Conservation (phyloP, 2,797 vertebrate species). For the Gadopsis bispinosus region DNA sequence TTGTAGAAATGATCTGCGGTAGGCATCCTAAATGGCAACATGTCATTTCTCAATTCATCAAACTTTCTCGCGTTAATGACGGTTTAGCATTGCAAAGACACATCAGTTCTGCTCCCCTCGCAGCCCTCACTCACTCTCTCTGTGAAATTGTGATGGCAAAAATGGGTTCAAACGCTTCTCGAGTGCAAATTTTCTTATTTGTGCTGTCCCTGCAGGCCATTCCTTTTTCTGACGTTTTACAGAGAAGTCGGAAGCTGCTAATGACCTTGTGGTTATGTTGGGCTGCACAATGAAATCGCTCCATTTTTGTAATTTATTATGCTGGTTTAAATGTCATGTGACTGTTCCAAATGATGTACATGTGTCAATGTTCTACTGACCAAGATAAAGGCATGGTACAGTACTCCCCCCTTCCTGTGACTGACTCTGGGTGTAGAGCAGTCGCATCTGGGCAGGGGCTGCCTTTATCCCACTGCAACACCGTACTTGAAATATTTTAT, state of each 20-base stretch:
- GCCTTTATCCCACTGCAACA: conserved; percentile 68
- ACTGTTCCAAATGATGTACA: conserved; percentile 47
- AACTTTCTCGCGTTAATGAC: conserved; percentile 18
- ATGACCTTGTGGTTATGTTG: conserved; percentile 78
- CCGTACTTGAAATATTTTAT: conserved; percentile 81
- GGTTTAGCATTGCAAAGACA: conserved; percentile 51
- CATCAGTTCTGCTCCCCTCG: conserved; percentile 63
- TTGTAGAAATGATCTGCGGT: conserved; percentile 6
- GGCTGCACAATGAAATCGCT: conserved; percentile 61
- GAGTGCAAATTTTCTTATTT: neutral
- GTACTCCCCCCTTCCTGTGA: conserved; percentile 58
- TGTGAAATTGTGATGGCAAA: conserved; percentile 42
- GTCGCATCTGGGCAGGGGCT: conserved; percentile 68
- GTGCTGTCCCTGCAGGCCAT: conserved; percentile 72
- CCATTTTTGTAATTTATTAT: conserved; percentile 37
- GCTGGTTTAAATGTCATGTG: conserved; percentile 49
- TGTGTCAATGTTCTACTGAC: conserved; percentile 55
- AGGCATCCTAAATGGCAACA: conserved; percentile 13
- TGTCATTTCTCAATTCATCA: conserved; percentile 2
- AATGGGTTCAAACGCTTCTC: conserved; percentile 13
- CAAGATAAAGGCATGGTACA: conserved; percentile 48
- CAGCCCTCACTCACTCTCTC: neutral
- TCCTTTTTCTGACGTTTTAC: conserved; percentile 84
- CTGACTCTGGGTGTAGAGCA: conserved; percentile 83
- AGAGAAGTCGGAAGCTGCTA: conserved; percentile 90